Conservation (phyloP, 1,140 invertebrate species). For the Maniola jurtina region DNA sequence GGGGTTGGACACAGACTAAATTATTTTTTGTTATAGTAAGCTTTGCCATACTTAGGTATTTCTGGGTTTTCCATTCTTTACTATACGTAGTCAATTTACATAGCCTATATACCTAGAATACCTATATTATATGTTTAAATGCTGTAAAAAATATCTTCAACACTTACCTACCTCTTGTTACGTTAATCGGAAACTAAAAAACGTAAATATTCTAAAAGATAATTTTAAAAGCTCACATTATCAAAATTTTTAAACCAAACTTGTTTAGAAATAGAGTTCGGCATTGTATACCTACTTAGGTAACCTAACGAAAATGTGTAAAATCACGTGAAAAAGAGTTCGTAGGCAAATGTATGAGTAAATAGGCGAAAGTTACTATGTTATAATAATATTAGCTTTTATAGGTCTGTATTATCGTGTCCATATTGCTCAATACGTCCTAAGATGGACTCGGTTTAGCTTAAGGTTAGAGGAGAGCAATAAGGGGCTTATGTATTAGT, state of each 20-base stretch:
- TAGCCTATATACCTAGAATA: no score
- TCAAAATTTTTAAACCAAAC: not conserved
- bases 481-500: conserved; percentile 55
- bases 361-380: conserved; percentile 30
- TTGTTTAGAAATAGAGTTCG: not conserved
- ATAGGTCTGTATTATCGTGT: conserved; percentile 62
- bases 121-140: no score
- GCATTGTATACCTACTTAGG: conserved; percentile 6
- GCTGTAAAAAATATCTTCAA: no score
- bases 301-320: conserved; percentile 1
- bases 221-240: not conserved
- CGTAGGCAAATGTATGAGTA: conserved; percentile 23
- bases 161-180: no score
- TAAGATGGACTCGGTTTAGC: conserved; percentile 64
- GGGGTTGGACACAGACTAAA: no score
- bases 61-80: no score
- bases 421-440: conserved; percentile 75
- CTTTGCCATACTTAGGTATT: no score
- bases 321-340: conserved; percentile 11
- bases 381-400: conserved; percentile 49
- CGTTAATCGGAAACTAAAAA: no score
- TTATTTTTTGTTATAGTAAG: no score
- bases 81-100: no score
- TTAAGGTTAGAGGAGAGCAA: conserved; percentile 69
- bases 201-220: no score